phyloP scores from a whole-genome alignment of 2,888 invertebrate species.

The Protodeltote pygarga region DNA sequence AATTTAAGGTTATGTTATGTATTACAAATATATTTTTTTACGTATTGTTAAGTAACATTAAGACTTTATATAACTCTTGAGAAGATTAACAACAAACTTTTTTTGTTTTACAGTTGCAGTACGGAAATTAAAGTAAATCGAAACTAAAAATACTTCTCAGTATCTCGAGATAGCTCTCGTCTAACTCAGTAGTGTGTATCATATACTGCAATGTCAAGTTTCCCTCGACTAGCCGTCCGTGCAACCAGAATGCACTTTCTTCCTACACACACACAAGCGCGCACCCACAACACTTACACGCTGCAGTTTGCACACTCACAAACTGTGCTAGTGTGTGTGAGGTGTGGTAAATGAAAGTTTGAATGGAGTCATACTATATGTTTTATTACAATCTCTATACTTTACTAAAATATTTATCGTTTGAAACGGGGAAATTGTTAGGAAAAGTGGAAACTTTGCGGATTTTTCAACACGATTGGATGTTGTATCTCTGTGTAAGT shows the following conservation, averaged over 20 bases:
- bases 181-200: conserved; percentile 31
- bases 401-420: conserved; percentile 45
- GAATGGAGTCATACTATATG: conserved; percentile 46
- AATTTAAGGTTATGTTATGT: no score
- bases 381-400: conserved; percentile 40
- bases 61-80: no score
- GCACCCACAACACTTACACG: conserved; percentile 31
- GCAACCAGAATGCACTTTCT: conserved; percentile 85
- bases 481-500: conserved; percentile 15
- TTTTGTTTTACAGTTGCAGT: neutral
- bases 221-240: conserved; percentile 77
- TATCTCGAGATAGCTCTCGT: conserved; percentile 51
- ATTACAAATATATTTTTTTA: no score
- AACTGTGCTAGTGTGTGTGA: conserved; percentile 27
- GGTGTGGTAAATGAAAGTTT: conserved; percentile 51
- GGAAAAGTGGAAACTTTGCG: conserved; percentile 39
- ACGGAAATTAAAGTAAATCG: conserved; percentile 19
- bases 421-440: conserved; percentile 41
- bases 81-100: neutral
- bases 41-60: no score
- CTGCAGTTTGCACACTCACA: conserved; percentile 40
- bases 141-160: conserved; percentile 13
- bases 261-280: conserved; percentile 60
- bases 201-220: conserved; percentile 70
- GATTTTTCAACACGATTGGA: conserved; percentile 19